Evolutionary conservation across 2,113 vertebrate species (phyloP), one percentile per base, ranked within the genome.

Genomic region (Siniperca chuatsi): DNA sequence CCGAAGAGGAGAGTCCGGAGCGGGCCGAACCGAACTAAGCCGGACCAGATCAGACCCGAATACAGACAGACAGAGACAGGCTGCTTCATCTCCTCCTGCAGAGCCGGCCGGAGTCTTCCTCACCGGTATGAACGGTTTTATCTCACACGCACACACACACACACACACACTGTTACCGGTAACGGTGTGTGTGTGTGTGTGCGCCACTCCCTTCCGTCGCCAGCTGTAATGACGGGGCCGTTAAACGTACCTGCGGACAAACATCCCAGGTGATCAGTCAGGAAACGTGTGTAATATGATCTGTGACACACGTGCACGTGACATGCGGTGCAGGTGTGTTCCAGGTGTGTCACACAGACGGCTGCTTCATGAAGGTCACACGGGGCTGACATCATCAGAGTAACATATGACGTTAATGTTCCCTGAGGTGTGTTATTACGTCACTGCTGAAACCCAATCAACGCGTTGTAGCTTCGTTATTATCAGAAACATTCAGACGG

Each of bases 121-220:
- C 86, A 48, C 88, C 81, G 86, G 90, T 88, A 81, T 2, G 61
- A 82, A 74, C 46, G 13, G 46, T 13, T 48, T 48, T 13, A 13
- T 46, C 44, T 46, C 44, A 10, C 40, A 48, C 72, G 21, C 72
- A 13, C 23, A 21, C 40, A 62, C 57, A 13, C n/a, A 50, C 35
- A 33, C 50, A 67, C 76, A 11, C 67, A 40, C 57, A 71, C 55
- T 8, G 60, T 61, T 16, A 69, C 0, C 6, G 50, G 35, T 44
- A 44, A 44, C 23, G 69, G 25, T 35, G 25, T 1, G 35, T 42
- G 42, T 42, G 42, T 54, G 1, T 50, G 71, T 58, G 62, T 16
- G 61, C 0, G 73, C 90, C 87, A 79, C 90, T 83, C 87, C 90
- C 90, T 82, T 80, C 71, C 60, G 5, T 60, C 11, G 66, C 85